Conservation (phyloP, 1,140 invertebrate species). For the Panonychus citri region DNA sequence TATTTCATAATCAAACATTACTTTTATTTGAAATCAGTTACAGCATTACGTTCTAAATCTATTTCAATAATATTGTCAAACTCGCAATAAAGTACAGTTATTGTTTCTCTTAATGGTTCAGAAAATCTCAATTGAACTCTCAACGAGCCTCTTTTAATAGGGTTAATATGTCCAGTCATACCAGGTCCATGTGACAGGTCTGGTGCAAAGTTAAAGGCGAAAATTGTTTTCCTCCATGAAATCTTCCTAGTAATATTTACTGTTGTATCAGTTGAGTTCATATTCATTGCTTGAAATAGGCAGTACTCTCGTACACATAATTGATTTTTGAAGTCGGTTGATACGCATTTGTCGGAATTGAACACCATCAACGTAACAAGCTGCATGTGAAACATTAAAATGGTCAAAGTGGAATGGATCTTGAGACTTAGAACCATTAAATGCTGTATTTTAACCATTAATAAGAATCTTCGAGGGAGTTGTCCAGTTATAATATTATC, state of each 20-base stretch:
- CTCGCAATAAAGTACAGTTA: constrained; percentile 5
- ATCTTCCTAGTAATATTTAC: background rate
- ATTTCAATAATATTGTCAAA: constrained; percentile 11
- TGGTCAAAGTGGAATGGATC: background rate
- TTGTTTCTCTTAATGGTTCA: background rate
- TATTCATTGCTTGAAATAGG: constrained; percentile 2
- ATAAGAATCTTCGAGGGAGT: constrained; percentile 8
- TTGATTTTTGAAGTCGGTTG: constrained; percentile 4
- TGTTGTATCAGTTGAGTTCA: background rate
- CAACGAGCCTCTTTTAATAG: background rate
- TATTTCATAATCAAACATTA: too few species aligned
- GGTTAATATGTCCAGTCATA: background rate
- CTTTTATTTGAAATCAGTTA: constrained; percentile 5
- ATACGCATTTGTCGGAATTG: background rate
- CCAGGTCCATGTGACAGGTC: constrained; percentile 1
- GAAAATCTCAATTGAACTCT: background rate
- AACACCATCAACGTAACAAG: constrained; percentile 3
- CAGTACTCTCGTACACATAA: background rate
- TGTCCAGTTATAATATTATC: constrained; percentile 11
- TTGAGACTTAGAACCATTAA: constrained; percentile 7
- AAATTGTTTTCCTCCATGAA: background rate
- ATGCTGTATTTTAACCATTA: constrained; percentile 5
- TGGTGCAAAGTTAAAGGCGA: constrained; percentile 4
- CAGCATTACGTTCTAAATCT: constrained; percentile 3
- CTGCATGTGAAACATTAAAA: constrained; percentile 4